phyloP scores from a whole-genome alignment of 2,113 vertebrate species.

The Salvelinus sp. region DNA sequence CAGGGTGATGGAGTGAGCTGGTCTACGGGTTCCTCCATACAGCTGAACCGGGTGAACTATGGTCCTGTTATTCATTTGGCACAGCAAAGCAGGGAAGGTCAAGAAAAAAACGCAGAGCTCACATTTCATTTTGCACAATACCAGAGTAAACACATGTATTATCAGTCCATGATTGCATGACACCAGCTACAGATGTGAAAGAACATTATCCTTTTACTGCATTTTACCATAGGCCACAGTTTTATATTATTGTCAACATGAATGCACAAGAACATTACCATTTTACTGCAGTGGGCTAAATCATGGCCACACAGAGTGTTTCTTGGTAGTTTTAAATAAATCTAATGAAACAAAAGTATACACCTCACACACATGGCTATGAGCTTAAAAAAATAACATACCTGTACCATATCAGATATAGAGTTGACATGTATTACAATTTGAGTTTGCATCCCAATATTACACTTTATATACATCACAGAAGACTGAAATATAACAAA shows the following conservation, averaged over 20 bases:
- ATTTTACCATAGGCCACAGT: background rate
- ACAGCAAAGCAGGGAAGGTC: background rate
- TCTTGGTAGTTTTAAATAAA: too few relatives aligned
- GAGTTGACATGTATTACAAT: too few relatives aligned
- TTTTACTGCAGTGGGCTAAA: too few relatives aligned
- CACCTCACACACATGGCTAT: too few relatives aligned
- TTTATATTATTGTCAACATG: background rate
- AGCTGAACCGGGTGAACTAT: background rate
- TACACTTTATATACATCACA: too few relatives aligned
- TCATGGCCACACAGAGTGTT: too few relatives aligned
- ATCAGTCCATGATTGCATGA: background rate
- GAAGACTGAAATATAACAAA: too few relatives aligned
- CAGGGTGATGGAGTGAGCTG: slow-evolving; percentile 8
- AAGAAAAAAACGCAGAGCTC: background rate
- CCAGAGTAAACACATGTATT: background rate
- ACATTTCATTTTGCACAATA: background rate
- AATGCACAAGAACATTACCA: background rate
- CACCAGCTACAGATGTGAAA: background rate
- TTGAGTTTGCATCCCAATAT: too few relatives aligned
- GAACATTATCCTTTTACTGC: background rate
- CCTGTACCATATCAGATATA: too few relatives aligned
- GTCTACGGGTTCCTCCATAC: background rate
- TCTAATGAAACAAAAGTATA: too few relatives aligned
- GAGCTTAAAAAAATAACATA: too few relatives aligned
- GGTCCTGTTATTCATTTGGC: background rate